Conservation (phyloP, 2,797 vertebrate genomes). For the Rhincodon typus region DNA sequence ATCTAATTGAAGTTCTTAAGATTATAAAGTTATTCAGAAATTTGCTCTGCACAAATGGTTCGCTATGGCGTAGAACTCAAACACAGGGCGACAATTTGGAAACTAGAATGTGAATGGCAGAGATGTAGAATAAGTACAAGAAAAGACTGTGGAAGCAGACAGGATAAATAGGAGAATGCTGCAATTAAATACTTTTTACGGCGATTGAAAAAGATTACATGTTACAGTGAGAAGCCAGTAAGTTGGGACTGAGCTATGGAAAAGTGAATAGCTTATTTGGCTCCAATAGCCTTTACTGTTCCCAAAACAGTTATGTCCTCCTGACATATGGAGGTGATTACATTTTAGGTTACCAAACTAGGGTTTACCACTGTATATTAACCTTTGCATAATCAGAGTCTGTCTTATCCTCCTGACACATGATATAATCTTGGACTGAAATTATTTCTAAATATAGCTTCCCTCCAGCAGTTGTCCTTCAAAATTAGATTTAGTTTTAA, state of each 20-base stretch:
- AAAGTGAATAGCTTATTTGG: background rate
- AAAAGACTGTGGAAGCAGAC: background rate
- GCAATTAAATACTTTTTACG: background rate
- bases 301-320: background rate
- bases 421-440: background rate
- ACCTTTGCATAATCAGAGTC: background rate
- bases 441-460: conserved; percentile 10
- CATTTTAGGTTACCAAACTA: conserved; percentile 15
- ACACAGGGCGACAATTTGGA: background rate
- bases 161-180: background rate
- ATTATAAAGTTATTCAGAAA: background rate
- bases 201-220: background rate
- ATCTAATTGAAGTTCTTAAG: background rate
- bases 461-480: background rate
- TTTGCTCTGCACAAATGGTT: background rate
- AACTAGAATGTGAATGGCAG: background rate
- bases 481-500: background rate
- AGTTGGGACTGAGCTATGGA: background rate
- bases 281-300: background rate
- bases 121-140: background rate
- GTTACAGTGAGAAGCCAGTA: background rate
- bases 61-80: background rate
- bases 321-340: conserved; percentile 2
- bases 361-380: background rate
- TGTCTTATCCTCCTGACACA: background rate